Percentiles rank a stretch among this genome's conserved stretches.
These are phyloP conservation scores for Petrocephalus sullivani DNA, from an alignment of 2,797 vertebrate genomes.

Conservation along the genomic window DNA sequence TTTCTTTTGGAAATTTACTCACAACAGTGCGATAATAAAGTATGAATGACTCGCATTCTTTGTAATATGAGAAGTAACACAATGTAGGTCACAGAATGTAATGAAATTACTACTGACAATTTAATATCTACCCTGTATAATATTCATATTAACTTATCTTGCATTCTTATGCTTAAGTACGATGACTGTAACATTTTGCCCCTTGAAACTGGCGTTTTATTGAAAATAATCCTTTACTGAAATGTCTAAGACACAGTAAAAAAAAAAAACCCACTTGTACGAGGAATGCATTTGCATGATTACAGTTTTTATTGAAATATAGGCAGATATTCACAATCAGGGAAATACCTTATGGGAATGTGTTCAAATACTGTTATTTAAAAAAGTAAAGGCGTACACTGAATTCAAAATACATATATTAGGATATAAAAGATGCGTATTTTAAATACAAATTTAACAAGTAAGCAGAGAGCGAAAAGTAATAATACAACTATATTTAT, in stretches of 20 bases:
- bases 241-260: background rate
- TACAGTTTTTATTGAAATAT: background rate
- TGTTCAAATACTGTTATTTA: background rate
- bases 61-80: background rate
- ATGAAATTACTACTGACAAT: slow-evolving; percentile 24
- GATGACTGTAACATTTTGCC: background rate
- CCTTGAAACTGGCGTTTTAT: background rate
- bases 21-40: slow-evolving; percentile 19
- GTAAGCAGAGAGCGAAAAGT: slow-evolving; percentile 32
- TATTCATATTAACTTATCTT: background rate
- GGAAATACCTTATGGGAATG: background rate
- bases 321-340: background rate
- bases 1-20: background rate
- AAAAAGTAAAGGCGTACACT: slow-evolving; percentile 55
- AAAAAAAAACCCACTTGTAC: background rate
- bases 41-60: background rate
- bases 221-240: background rate
- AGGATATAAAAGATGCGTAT: slow-evolving; percentile 60
- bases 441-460: slow-evolving; percentile 46
- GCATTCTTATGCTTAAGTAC: background rate
- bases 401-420: slow-evolving; percentile 53
- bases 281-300: slow-evolving; percentile 10
- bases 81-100: background rate
- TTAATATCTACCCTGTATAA: background rate
- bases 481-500: background rate